phyloP scores from a whole-genome alignment of 2,113 vertebrate genomes.

The Balaenoptera acutorostrata region DNA sequence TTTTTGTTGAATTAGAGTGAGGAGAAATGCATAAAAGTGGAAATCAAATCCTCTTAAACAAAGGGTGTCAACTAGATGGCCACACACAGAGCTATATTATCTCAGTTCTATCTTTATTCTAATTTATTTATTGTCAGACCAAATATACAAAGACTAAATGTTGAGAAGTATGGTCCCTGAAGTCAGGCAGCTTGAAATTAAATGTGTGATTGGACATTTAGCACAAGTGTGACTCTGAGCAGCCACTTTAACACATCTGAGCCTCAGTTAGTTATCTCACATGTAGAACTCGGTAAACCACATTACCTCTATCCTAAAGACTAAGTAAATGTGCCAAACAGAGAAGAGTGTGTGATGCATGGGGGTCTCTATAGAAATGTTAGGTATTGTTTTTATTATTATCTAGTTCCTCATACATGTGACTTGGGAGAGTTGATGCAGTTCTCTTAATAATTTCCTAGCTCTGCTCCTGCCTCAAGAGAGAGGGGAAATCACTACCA shows the following conservation, averaged over 20 bases:
- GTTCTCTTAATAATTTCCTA: background rate
- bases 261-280: background rate
- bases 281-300: background rate
- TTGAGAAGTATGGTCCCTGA: background rate
- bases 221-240: background rate
- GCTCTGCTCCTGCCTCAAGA: background rate
- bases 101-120: background rate
- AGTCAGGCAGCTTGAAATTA: background rate
- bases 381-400: background rate
- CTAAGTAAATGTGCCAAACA: background rate
- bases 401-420: background rate
- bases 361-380: background rate
- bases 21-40: background rate
- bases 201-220: background rate
- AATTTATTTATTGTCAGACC: too few species aligned
- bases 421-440: background rate
- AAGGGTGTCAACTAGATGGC: background rate
- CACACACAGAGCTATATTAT: too few species aligned
- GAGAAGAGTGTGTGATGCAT: background rate
- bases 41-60: background rate
- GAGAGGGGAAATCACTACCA: too few species aligned
- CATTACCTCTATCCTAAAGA: background rate
- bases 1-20: background rate
- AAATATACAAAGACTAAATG: background rate
- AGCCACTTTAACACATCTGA: background rate